Conservation (phyloP, 2,888 invertebrate species). For the Tholera decimalis region DNA sequence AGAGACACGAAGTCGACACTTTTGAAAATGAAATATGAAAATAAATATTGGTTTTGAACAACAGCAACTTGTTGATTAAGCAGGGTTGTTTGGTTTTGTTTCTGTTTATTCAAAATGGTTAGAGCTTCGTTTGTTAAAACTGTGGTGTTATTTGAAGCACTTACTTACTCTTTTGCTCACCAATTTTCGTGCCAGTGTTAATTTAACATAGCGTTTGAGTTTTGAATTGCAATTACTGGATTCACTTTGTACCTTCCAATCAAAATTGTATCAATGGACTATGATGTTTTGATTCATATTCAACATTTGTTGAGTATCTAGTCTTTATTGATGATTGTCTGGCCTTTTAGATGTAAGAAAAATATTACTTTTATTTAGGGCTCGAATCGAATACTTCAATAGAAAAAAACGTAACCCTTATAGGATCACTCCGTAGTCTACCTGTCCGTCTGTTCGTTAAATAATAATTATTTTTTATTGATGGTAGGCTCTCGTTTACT, state of each 20-base stretch:
- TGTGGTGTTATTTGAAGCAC: slow-evolving; percentile 40
- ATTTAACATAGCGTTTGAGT: slow-evolving; percentile 19
- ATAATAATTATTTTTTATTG: no score
- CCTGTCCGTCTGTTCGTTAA: no score
- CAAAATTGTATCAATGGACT: neutral
- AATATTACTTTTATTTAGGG: no score
- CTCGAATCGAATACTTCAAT: no score
- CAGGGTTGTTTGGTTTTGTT: slow-evolving; percentile 35
- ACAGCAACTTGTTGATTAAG: slow-evolving; percentile 52
- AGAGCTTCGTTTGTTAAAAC: slow-evolving; percentile 39
- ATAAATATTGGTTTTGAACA: slow-evolving; percentile 34
- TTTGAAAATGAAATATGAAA: slow-evolving; percentile 41
- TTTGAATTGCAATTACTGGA: slow-evolving; percentile 6
- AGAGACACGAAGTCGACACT: slow-evolving; percentile 7
- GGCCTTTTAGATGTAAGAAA: no score
- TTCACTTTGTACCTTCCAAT: neutral
- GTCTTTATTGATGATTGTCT: no score
- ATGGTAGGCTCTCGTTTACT: no score
- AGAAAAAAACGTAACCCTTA: no score
- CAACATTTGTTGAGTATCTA: no score
- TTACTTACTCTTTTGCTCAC: slow-evolving; percentile 11
- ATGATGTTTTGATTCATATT: neutral
- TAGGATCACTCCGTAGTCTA: no score
- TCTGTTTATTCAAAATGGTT: slow-evolving; percentile 33
- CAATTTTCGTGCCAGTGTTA: slow-evolving; percentile 20